These are phyloP conservation scores for Gorsachius magnificus DNA, from an alignment of 2,797 vertebrate species.

Conservation along the genomic window DNA sequence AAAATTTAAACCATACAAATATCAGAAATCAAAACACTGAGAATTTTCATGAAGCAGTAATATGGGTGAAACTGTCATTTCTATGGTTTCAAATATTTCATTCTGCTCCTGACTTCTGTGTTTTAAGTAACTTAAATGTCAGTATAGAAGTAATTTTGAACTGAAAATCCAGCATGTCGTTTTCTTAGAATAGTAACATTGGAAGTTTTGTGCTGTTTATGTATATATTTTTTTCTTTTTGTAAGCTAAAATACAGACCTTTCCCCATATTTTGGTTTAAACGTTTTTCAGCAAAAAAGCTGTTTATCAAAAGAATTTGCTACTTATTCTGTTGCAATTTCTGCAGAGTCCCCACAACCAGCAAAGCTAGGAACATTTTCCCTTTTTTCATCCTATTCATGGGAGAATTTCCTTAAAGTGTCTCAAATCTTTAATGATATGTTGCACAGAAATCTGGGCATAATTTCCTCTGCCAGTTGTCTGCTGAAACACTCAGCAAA, in stretches of 20 bases:
- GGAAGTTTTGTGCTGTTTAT: neutral
- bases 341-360: neutral
- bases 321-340: neutral
- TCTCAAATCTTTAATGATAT: neutral
- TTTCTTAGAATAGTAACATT: neutral
- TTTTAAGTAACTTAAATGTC: neutral
- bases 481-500: neutral
- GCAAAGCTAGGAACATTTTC: neutral
- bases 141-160: neutral
- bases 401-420: neutral
- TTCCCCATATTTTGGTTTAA: neutral
- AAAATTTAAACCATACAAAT: neutral
- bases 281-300: neutral
- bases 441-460: neutral
- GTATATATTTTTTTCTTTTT: neutral
- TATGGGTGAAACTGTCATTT: neutral
- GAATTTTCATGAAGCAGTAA: neutral
- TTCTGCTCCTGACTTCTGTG: neutral
- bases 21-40: neutral
- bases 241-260: neutral
- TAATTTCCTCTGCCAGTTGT: neutral
- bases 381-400: neutral
- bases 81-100: neutral
- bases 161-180: neutral
- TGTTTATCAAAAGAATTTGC: neutral